phyloP scores from a whole-genome alignment of 2,797 vertebrate species.

The Fistularia tabacaria region DNA sequence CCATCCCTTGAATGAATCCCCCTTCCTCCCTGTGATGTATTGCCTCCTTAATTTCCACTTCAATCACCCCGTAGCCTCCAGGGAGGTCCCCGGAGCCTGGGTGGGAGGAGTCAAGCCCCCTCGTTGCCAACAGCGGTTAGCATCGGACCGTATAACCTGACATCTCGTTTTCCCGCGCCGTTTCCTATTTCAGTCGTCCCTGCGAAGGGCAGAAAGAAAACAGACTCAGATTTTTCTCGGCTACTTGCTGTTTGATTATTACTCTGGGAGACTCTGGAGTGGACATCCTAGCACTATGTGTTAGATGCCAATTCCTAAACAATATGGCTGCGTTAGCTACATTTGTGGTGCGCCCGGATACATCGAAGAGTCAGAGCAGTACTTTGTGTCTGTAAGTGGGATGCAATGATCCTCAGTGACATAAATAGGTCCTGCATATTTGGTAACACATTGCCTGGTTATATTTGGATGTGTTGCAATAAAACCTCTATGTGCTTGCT shows the following conservation, averaged over 20 bases:
- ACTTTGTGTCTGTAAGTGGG: constrained; percentile 64
- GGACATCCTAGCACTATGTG: constrained; percentile 9
- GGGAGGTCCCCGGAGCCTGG: constrained; percentile 48
- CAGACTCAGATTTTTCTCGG: too few species aligned
- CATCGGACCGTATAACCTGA: constrained; percentile 39
- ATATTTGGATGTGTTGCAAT: constrained; percentile 71
- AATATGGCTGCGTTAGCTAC: constrained; percentile 26
- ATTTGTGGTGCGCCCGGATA: constrained; percentile 22
- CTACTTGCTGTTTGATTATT: too few species aligned
- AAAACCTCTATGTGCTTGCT: constrained; percentile 46
- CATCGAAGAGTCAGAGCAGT: constrained; percentile 48
- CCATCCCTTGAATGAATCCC: constrained; percentile 31
- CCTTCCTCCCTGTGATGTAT: constrained; percentile 54
- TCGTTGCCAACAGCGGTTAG: constrained; percentile 65
- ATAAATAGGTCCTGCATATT: constrained; percentile 78
- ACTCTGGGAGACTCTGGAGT: constrained; percentile 10
- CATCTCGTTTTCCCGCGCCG: constrained; percentile 7
- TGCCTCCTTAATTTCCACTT: constrained; percentile 74
- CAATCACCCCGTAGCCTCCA: constrained; percentile 57
- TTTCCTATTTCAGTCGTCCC: too few species aligned
- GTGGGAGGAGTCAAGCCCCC: constrained; percentile 64
- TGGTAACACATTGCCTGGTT: constrained; percentile 68
- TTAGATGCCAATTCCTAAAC: constrained; percentile 20
- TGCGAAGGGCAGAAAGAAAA: too few species aligned
- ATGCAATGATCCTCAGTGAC: constrained; percentile 75